Percentiles rank a stretch among this genome's conserved stretches.
These are phyloP conservation scores for Sciurus carolinensis DNA, from an alignment of 2,797 vertebrate species.

Conservation along the genomic window DNA sequence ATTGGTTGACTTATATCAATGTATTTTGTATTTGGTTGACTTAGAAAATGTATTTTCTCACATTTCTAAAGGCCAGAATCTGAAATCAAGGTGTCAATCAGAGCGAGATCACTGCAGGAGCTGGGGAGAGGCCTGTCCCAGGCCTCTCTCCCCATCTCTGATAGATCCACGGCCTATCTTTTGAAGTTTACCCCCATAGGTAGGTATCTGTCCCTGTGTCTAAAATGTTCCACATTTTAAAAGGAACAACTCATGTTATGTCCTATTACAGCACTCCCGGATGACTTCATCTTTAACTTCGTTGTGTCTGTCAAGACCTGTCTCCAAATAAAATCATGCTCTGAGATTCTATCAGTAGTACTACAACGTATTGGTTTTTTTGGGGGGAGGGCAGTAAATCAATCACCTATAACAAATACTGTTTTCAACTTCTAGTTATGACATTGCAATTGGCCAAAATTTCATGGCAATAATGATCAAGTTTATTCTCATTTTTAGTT, in stretches of 20 bases:
- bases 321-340: neutral
- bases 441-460: neutral
- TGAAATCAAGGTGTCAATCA: neutral
- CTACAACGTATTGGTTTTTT: too few relatives aligned
- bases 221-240: neutral
- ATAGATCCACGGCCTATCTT: too few relatives aligned
- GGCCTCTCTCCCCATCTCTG: neutral
- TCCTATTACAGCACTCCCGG: rapidly evolving
- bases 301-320: neutral
- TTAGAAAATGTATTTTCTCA: neutral
- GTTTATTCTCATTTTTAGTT: neutral
- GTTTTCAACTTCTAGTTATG: neutral
- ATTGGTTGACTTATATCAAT: neutral
- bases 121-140: neutral
- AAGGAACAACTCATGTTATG: neutral
- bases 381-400: neutral
- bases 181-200: too few relatives aligned
- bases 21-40: too few relatives aligned
- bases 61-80: neutral
- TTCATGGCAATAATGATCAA: neutral
- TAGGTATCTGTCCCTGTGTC: neutral
- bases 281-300: neutral
- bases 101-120: rapidly evolving
- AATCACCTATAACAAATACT: neutral
- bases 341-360: too few relatives aligned